Conservation (phyloP, 2,113 vertebrate genomes). For the Sinocyclocheilus maitianheensis region DNA sequence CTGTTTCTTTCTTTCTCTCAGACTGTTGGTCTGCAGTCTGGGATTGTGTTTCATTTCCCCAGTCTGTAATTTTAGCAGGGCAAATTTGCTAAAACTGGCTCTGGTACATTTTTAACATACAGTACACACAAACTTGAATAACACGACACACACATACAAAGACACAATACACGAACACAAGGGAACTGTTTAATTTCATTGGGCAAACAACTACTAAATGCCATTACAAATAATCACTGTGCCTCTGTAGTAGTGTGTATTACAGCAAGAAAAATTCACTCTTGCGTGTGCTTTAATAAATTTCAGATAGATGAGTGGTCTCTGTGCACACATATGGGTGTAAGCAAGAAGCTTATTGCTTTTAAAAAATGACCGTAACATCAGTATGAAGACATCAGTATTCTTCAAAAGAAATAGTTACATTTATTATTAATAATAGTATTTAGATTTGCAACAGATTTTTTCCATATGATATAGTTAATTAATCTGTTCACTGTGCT, state of each 20-base stretch:
- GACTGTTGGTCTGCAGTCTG: neutral
- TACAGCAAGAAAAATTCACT: neutral
- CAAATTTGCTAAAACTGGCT: conserved; percentile 10
- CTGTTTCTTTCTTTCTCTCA: conserved; percentile 31
- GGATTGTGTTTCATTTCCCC: conserved; percentile 18
- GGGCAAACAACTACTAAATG: neutral
- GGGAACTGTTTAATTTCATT: neutral
- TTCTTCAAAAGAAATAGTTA: neutral
- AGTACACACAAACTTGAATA: neutral
- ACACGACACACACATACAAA: neutral
- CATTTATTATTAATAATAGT: neutral
- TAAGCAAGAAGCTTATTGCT: neutral
- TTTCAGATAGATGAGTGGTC: neutral
- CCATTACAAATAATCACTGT: neutral
- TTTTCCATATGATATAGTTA: neutral
- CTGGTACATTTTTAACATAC: neutral
- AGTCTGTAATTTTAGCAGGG: neutral
- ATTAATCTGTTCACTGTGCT: neutral
- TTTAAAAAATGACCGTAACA: neutral
- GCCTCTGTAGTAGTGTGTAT: neutral
- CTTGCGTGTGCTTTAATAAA: neutral
- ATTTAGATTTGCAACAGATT: neutral
- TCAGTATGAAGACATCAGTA: neutral
- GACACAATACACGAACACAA: neutral
- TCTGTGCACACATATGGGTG: neutral